A percentile compares a stretch with the other conserved stretches of the same genome.
Evolutionary conservation across 2,888 invertebrate genomes (phyloP).

Genomic region (Eupithecia subfuscata): DNA sequence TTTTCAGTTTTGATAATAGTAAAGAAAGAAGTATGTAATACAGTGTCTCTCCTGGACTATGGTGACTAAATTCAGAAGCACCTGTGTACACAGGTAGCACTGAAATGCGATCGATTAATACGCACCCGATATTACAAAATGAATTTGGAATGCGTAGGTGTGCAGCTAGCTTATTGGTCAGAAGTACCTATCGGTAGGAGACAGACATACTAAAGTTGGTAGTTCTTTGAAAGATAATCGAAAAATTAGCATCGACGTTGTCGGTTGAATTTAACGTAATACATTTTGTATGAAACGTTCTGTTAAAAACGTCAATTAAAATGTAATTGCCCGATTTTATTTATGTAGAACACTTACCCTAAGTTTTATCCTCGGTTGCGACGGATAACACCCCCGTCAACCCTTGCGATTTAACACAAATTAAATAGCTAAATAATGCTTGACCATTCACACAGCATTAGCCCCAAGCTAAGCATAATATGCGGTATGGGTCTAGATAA

Average conservation of each 20-base stretch:
- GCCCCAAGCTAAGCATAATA: too few species aligned
- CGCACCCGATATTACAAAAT: not conserved
- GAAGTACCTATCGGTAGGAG: not conserved
- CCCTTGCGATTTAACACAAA: not conserved
- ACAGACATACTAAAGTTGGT: not conserved
- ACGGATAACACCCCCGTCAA: not conserved
- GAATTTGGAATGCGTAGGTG: slow-evolving; percentile 5
- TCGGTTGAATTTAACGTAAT: not conserved
- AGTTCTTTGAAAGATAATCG: not conserved
- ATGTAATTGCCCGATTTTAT: too few species aligned
- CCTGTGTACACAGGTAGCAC: slow-evolving; percentile 10
- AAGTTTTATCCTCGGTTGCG: not conserved
- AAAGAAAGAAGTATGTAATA: not conserved
- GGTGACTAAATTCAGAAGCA: slow-evolving; percentile 5
- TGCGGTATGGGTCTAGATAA: too few species aligned
- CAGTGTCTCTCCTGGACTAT: not conserved
- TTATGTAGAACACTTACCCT: not conserved
- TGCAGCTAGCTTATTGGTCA: not conserved
- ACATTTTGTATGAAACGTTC: too few species aligned
- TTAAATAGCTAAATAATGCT: too few species aligned
- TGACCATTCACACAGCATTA: too few species aligned
- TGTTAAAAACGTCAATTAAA: too few species aligned
- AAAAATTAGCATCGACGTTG: not conserved
- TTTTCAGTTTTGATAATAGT: not conserved
- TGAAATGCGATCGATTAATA: slow-evolving; percentile 9